Percentiles rank a stretch among this genome's conserved stretches.
Conservation (phyloP, 2,797 vertebrate species). For the Notamacropus eugenii region DNA sequence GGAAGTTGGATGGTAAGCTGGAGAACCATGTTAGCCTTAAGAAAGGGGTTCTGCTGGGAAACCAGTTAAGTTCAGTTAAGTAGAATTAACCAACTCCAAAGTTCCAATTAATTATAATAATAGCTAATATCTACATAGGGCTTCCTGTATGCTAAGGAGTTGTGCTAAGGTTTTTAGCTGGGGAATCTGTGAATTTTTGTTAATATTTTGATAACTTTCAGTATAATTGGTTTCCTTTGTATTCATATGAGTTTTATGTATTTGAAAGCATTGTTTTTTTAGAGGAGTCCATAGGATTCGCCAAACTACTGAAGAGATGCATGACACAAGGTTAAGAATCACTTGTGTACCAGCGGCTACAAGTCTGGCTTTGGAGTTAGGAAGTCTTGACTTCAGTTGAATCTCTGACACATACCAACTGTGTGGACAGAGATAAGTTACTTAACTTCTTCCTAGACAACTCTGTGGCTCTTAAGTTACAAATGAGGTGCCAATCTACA, state of each 20-base stretch:
- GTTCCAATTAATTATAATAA: neutral
- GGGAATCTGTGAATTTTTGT: neutral
- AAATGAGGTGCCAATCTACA: neutral
- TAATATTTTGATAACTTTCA: neutral
- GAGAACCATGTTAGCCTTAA: neutral
- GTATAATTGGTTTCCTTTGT: neutral
- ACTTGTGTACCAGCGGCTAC: neutral
- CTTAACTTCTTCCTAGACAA: neutral
- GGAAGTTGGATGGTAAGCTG: neutral
- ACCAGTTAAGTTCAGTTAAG: neutral
- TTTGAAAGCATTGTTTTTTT: neutral
- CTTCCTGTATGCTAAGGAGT: neutral
- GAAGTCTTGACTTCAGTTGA: neutral
- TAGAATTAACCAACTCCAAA: neutral
- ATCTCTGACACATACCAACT: neutral
- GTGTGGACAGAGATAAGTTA: neutral
- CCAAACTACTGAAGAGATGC: neutral
- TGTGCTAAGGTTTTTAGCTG: neutral
- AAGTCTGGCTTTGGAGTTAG: neutral
- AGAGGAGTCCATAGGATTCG: neutral
- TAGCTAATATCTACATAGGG: neutral
- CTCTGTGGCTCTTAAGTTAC: neutral
- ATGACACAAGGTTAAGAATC: neutral
- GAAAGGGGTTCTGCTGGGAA: neutral
- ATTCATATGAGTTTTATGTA: neutral